phyloP scores from a whole-genome alignment of 2,113 vertebrate species.

The Hirundichthys speculiger region DNA sequence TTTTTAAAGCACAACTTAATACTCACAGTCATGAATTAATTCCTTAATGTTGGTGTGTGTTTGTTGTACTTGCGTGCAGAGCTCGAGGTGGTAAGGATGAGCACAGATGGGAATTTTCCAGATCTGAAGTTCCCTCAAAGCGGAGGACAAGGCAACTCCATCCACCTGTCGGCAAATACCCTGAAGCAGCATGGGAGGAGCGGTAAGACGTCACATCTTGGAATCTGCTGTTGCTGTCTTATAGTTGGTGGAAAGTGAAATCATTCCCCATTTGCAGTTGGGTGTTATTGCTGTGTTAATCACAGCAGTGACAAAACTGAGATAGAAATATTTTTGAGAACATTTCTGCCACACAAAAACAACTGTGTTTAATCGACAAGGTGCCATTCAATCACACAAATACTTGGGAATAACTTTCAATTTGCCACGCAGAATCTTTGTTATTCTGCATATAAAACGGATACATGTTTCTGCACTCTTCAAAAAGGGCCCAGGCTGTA shows the following conservation, averaged over 20 bases:
- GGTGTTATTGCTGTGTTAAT: not conserved
- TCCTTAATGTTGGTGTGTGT: not conserved
- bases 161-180: slow-evolving; percentile 95
- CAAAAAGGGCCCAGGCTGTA: too few species aligned
- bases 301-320: not conserved
- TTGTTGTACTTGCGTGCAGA: slow-evolving; percentile 78
- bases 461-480: slow-evolving; percentile 6
- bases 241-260: not conserved
- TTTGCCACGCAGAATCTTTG: slow-evolving; percentile 14
- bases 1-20: not conserved
- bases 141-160: slow-evolving; percentile 88
- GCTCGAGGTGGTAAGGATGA: slow-evolving; percentile 94
- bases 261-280: not conserved
- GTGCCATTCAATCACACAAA: slow-evolving; percentile 14
- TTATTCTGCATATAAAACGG: slow-evolving; percentile 34
- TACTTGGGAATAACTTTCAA: slow-evolving; percentile 35
- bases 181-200: slow-evolving; percentile 96
- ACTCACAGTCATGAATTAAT: not conserved
- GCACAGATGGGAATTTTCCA: slow-evolving; percentile 95
- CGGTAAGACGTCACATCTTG: slow-evolving; percentile 76
- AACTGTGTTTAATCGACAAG: slow-evolving; percentile 35
- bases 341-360: not conserved
- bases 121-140: slow-evolving; percentile 96
- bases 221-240: not conserved
- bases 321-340: slow-evolving; percentile 7